These are phyloP conservation scores for Odontamblyopus lacepedii DNA, from an alignment of 2,797 vertebrate genomes.

Conservation along the genomic window DNA sequence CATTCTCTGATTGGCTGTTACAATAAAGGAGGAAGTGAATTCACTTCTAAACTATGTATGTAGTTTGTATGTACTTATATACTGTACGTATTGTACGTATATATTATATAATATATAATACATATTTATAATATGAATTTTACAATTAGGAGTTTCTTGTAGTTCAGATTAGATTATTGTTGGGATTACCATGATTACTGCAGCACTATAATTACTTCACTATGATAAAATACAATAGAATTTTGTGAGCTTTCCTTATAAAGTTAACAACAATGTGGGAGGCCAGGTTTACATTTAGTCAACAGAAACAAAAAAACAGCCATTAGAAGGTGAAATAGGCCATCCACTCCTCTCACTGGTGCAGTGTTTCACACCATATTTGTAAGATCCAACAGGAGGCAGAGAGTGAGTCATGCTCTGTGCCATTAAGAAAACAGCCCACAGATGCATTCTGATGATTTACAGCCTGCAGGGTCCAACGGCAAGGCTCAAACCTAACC, in stretches of 20 bases:
- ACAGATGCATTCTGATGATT: not conserved
- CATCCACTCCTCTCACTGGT: slow-evolving; percentile 5
- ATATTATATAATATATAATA: not conserved
- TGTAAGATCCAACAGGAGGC: slow-evolving; percentile 7
- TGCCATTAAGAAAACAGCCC: slow-evolving; percentile 10
- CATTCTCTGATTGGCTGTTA: not conserved
- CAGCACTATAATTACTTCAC: not conserved
- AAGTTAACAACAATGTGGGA: not conserved
- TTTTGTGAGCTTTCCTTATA: not conserved
- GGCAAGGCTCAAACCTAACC: not conserved
- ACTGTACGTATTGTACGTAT: no score
- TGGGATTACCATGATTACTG: no score
- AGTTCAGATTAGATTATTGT: not conserved
- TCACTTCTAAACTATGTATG: not conserved
- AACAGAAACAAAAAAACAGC: not conserved
- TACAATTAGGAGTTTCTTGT: not conserved
- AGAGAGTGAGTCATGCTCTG: slow-evolving; percentile 14
- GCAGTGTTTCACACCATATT: slow-evolving; percentile 1
- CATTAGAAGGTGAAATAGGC: not conserved
- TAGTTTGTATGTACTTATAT: not conserved
- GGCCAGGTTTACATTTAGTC: not conserved
- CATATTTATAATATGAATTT: not conserved
- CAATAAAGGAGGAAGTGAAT: not conserved
- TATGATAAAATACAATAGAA: not conserved
- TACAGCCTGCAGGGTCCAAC: not conserved